Conservation (phyloP, 2,113 vertebrate species). For the Cariama cristata region DNA sequence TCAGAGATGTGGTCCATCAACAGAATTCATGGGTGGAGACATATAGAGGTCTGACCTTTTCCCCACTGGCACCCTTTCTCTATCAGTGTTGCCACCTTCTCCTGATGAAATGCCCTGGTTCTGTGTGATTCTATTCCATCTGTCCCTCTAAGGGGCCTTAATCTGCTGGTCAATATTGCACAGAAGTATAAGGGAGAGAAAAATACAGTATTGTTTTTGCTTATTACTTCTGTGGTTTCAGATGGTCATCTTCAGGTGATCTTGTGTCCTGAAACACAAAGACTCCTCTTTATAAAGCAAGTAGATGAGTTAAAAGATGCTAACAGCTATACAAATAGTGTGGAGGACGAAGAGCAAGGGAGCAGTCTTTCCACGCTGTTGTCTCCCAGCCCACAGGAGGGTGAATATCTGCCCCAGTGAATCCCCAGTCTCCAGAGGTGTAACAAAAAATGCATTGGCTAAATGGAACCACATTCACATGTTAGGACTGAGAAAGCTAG, state of each 20-base stretch:
- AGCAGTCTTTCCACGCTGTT: not conserved
- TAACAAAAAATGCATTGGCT: not conserved
- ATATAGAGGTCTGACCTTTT: not conserved
- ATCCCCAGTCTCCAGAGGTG: rapidly evolving
- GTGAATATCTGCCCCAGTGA: not conserved
- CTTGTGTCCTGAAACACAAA: not conserved
- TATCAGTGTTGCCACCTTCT: not conserved
- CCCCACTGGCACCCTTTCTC: not conserved
- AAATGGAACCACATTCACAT: rapidly evolving
- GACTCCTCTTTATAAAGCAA: not conserved
- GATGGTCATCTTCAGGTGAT: not conserved
- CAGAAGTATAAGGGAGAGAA: not conserved
- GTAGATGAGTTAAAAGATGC: not conserved
- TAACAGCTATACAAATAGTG: not conserved
- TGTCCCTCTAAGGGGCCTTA: not conserved
- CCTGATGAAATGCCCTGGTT: not conserved
- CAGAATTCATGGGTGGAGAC: not conserved
- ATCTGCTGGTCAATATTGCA: not conserved
- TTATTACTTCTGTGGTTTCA: not conserved
- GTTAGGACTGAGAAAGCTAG: not conserved
- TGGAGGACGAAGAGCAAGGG: not conserved
- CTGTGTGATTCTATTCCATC: not conserved
- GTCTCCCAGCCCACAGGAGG: not conserved
- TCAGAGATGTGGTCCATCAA: not conserved
- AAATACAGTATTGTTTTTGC: not conserved